Evolutionary conservation across 1,140 invertebrate genomes (phyloP), one percentile per base, ranked within the genome.

Genomic region (Lasaia peninsularis): DNA sequence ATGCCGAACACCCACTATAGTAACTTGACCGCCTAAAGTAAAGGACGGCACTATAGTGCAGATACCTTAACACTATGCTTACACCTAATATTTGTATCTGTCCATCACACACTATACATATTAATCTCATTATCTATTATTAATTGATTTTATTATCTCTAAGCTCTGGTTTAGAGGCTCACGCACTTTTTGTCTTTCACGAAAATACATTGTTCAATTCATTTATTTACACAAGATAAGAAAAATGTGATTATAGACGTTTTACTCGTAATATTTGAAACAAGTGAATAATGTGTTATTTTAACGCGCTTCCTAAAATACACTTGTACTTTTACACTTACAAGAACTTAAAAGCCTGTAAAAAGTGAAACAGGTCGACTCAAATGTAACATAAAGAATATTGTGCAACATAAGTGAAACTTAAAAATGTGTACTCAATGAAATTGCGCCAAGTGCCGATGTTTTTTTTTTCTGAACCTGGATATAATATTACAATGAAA

Each of bases 101-200:
- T 48, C 40, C 40, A 48, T 48, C 40, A 44, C 40, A 10, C 40
- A 11, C 40, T 48, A 21, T 48, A 21, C 40, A 48, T 48, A 48
- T 48, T 21, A 48, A 48, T 48, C 40, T 48, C 40, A 48, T 48
- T 20, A 48, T 48, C 10, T 21, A 48, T 48, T 48, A 48, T 48
- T 48, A 48, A 48, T 48, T 48, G 40, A 48, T 21, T 48, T 48
- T 48, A 16, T 48, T 48, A 48, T 11, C 11, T 48, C 40, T 48
- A 48, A 48, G 20, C 20, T 48, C 40, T 48, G 16, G 11, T 20
- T 44, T 18, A 7, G 40, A 44, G 16, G 2, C 37, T 44, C 37
- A 44, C 37, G 37, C 37, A 44, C 37, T 44, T 44, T 18, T 44
- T 44, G 37, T 44, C 37, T 44, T 44, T 44, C 37, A 44, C 37